A percentile compares a stretch with the other conserved stretches of the same genome.
phyloP scores from a whole-genome alignment of 2,888 invertebrate genomes.

The Leptinotarsa tumamoca region DNA sequence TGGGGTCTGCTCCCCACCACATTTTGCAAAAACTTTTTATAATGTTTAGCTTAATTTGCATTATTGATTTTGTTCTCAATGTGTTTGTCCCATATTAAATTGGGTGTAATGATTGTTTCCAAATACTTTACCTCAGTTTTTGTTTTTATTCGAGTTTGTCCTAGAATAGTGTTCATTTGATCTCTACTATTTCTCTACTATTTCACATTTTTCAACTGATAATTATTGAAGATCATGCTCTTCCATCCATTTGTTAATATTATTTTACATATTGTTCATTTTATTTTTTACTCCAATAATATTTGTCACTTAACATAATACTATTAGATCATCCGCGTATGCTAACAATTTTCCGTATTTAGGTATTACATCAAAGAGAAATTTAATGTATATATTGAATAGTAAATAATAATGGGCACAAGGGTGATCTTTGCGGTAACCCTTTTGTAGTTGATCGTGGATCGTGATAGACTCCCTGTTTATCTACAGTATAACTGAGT shows the following conservation, averaged over 20 bases:
- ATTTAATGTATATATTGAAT: constrained; percentile 28
- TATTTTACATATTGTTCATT: constrained; percentile 8
- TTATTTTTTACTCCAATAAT: not conserved
- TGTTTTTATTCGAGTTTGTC: not conserved
- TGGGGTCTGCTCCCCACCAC: no score
- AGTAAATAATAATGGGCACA: constrained; percentile 3
- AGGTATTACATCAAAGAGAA: constrained; percentile 12
- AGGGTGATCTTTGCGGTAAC: not conserved
- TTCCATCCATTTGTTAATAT: not conserved
- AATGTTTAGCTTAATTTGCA: no score
- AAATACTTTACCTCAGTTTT: no score
- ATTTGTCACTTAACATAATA: constrained; percentile 19
- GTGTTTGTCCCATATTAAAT: no score
- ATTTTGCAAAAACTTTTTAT: no score
- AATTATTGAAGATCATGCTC: constrained; percentile 21
- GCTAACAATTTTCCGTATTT: not conserved
- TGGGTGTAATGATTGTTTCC: not conserved
- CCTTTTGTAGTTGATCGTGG: no score
- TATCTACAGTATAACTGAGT: no score
- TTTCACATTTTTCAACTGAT: constrained; percentile 32
- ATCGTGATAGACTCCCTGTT: no score
- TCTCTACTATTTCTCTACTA: not conserved
- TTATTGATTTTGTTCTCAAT: no score
- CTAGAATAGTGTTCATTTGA: not conserved
- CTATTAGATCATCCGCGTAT: constrained; percentile 29